Base-by-base conservation (phyloP, 2,888 invertebrate species). In the Busseola fusca region DNA sequence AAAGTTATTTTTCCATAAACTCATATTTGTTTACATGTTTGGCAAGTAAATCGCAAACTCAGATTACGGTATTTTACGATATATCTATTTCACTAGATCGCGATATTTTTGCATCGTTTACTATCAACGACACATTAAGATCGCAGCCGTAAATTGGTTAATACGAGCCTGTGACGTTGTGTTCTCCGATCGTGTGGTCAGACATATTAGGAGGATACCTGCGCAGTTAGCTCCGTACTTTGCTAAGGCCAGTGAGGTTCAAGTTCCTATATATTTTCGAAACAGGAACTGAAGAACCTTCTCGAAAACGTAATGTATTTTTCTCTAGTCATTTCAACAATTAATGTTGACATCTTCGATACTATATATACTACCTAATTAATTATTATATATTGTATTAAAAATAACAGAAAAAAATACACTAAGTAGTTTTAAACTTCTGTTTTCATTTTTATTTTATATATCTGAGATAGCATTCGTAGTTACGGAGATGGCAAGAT, bases 111-210 rank as follows among this genome's bases (percentile, higher is more conserved):
- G 40, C 21, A 14, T 0, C 27, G 9, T 57, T 45, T 18, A 25
- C 14, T n/a, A 45, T 37, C 27, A n/a, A 27, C n/a, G 14, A 60
- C 18, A 25, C 34, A 37, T 27, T 21, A 25, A 14, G 21, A 57
- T 30, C 6, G 18, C 30, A 21, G 27, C 3, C 14, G 37, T 74
- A 21, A 75, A 75, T 64, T 75, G 54, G 74, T 79, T 79, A 65
- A 76, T 54, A 37, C 27, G 16, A 6, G 14, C 3, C 34, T 14
- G 64, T 73, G 59, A 79, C 65, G 59, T 79, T 59, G 64, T 25
- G 2, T 18, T 52, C 42, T 21, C 27, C 50, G 16, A 74, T 65
- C 27, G 59, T 48, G 30, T 56, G 74, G 37, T 64, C 48, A 30
- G 14, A 57, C 30, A 27, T 10, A 57, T 60, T 54, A 73, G 6